Conservation (phyloP, 2,113 vertebrate species). For the Larimichthys polyactis region DNA sequence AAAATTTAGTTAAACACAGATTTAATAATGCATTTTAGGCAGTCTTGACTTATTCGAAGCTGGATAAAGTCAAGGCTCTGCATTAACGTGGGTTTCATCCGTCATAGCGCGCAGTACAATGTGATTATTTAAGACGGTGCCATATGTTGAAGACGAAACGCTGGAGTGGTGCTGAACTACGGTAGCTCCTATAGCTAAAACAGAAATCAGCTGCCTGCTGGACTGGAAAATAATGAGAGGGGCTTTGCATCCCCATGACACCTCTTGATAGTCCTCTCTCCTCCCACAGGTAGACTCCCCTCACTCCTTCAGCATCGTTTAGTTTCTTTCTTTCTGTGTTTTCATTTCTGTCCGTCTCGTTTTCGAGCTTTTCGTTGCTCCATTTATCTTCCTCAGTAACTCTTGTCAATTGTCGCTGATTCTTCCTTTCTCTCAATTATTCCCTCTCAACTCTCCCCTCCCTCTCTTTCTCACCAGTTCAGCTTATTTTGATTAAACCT, state of each 20-base stretch:
- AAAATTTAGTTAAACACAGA: too few relatives aligned
- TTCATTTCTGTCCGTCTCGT: neutral
- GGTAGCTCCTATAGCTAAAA: slow-evolving; percentile 45
- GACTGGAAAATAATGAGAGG: slow-evolving; percentile 69
- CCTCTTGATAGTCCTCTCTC: slow-evolving; percentile 27
- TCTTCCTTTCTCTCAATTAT: slow-evolving; percentile 27
- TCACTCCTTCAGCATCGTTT: slow-evolving; percentile 16
- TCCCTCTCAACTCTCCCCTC: slow-evolving; percentile 15
- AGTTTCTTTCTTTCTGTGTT: slow-evolving; percentile 16
- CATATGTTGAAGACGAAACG: slow-evolving; percentile 35
- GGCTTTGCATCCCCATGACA: slow-evolving; percentile 51
- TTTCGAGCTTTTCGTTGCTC: neutral
- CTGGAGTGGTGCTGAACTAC: slow-evolving; percentile 29
- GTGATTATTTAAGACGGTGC: slow-evolving; percentile 35
- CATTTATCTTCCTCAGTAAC: slow-evolving; percentile 13
- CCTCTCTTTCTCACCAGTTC: slow-evolving; percentile 19
- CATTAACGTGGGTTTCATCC: neutral
- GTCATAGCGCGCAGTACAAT: neutral
- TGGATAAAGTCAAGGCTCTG: neutral
- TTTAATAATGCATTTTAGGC: neutral
- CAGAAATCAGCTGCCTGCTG: slow-evolving; percentile 57
- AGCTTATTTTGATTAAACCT: slow-evolving; percentile 60
- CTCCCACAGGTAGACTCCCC: slow-evolving; percentile 19
- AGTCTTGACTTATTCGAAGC: too few relatives aligned
- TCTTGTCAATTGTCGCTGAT: neutral